phyloP scores from a whole-genome alignment of 2,888 invertebrate species.

The Drosophila melanocephala region DNA sequence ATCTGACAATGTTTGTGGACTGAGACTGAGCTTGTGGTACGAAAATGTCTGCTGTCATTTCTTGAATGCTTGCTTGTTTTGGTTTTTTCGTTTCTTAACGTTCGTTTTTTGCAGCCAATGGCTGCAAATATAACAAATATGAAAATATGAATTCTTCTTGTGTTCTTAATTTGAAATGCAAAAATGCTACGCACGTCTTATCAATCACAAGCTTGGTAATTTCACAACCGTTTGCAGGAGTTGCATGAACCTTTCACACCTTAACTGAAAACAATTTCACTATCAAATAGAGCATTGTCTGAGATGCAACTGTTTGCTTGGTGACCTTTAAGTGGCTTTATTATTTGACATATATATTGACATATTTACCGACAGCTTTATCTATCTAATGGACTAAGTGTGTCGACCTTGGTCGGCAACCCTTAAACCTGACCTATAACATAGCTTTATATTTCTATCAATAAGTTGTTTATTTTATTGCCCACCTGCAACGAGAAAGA shows the following conservation, averaged over 20 bases:
- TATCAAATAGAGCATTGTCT: not conserved
- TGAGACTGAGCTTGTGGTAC: slow-evolving; percentile 10
- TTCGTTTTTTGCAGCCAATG: slow-evolving; percentile 47
- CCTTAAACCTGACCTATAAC: too few relatives aligned
- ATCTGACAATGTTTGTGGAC: slow-evolving; percentile 49
- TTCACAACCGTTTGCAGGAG: not conserved
- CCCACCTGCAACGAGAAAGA: slow-evolving; percentile 20
- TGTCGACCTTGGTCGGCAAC: too few relatives aligned
- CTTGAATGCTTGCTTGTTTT: slow-evolving; percentile 65
- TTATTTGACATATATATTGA: not conserved
- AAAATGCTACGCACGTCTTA: slow-evolving; percentile 10
- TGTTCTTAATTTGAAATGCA: slow-evolving; percentile 14
- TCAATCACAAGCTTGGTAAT: slow-evolving; percentile 14
- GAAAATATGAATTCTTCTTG: slow-evolving; percentile 1
- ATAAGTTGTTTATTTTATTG: not conserved
- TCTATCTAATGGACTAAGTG: too few relatives aligned
- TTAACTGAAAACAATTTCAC: not conserved
- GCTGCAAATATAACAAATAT: slow-evolving; percentile 12
- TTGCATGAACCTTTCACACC: not conserved
- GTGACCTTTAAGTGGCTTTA: too few relatives aligned
- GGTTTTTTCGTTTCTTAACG: slow-evolving; percentile 34
- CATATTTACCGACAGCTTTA: not conserved
- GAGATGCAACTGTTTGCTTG: not conserved
- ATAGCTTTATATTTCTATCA: not conserved
- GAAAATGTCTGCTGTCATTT: slow-evolving; percentile 75